Conservation (phyloP, 1,140 invertebrate species). For the Teleopsis dalmanni region DNA sequence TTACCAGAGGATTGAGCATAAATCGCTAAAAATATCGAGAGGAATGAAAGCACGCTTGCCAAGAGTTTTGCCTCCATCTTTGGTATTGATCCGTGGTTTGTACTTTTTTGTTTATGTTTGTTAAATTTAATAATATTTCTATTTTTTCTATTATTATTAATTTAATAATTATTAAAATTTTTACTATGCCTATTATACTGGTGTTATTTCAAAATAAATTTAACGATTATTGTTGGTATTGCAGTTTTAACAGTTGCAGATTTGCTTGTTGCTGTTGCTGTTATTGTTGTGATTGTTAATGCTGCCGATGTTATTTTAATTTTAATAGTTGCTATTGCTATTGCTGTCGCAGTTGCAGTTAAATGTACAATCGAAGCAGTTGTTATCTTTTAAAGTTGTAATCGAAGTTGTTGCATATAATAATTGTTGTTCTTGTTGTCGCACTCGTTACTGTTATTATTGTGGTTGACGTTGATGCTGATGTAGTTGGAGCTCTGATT, state of each 20-base stretch:
- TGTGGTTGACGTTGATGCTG: not conserved
- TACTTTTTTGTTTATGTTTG: constrained; percentile 15
- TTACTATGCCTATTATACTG: constrained; percentile 13
- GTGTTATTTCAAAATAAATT: constrained; percentile 6
- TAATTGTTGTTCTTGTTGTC: constrained; percentile 6
- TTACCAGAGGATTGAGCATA: constrained; percentile 42
- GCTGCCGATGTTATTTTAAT: constrained; percentile 11
- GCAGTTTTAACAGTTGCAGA: constrained; percentile 5
- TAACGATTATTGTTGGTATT: constrained; percentile 14
- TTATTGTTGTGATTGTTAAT: constrained; percentile 11
- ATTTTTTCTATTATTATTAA: constrained; percentile 15
- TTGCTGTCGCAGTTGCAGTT: too few species aligned
- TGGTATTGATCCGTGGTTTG: constrained; percentile 43
- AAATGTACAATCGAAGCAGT: too few species aligned
- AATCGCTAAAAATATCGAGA: constrained; percentile 45
- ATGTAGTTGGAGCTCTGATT: too few species aligned
- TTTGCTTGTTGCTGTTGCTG: not conserved
- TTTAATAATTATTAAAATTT: constrained; percentile 21
- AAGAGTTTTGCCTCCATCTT: constrained; percentile 45
- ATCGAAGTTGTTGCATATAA: constrained; percentile 1
- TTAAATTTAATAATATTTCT: constrained; percentile 13
- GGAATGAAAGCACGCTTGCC: constrained; percentile 44
- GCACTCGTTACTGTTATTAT: not conserved
- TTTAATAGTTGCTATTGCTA: constrained; percentile 2
- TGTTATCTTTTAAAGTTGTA: constrained; percentile 1